These are phyloP conservation scores for Archaeoteleia sp. DNA, from an alignment of 2,888 invertebrate species.

Conservation along the genomic window DNA sequence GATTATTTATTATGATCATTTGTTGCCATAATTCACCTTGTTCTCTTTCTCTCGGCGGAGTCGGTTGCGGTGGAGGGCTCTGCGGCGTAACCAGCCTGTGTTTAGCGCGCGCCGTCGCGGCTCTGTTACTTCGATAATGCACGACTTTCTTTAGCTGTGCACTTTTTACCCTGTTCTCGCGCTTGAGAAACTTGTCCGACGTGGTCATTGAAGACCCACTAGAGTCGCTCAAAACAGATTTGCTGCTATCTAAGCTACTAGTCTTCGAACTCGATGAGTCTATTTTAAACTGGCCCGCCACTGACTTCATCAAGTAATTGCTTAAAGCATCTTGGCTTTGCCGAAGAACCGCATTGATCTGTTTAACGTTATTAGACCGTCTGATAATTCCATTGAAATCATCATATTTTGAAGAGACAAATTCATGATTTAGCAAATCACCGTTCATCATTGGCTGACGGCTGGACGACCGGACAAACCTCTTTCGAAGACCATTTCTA, in stretches of 20 bases:
- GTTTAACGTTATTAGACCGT: slow-evolving; percentile 13
- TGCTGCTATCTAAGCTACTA: slow-evolving; percentile 67
- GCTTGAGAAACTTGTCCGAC: slow-evolving; percentile 56
- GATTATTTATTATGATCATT: neutral
- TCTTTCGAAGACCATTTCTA: slow-evolving; percentile 61
- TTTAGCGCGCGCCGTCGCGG: slow-evolving; percentile 81
- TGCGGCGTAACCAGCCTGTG: slow-evolving; percentile 76
- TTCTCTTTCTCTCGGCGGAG: slow-evolving; percentile 81
- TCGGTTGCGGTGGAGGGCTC: slow-evolving; percentile 76
- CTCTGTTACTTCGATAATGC: slow-evolving; percentile 77
- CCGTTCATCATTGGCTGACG: slow-evolving; percentile 1
- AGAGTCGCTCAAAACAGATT: slow-evolving; percentile 66
- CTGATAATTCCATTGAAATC: slow-evolving; percentile 13
- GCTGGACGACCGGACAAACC: slow-evolving; percentile 58
- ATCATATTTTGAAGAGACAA: slow-evolving; percentile 7
- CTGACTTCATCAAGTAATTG: slow-evolving; percentile 52
- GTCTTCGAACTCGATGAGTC: slow-evolving; percentile 62
- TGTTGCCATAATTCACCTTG: slow-evolving; percentile 77
- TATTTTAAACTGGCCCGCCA: slow-evolving; percentile 46
- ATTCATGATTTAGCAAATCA: neutral
- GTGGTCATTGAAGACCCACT: slow-evolving; percentile 61
- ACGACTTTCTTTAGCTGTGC: slow-evolving; percentile 74
- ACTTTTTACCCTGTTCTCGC: slow-evolving; percentile 61
- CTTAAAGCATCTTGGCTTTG: slow-evolving; percentile 19
- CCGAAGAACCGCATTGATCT: neutral